phyloP scores from a whole-genome alignment of 2,113 vertebrate genomes.

The Podarcis raffonei region DNA sequence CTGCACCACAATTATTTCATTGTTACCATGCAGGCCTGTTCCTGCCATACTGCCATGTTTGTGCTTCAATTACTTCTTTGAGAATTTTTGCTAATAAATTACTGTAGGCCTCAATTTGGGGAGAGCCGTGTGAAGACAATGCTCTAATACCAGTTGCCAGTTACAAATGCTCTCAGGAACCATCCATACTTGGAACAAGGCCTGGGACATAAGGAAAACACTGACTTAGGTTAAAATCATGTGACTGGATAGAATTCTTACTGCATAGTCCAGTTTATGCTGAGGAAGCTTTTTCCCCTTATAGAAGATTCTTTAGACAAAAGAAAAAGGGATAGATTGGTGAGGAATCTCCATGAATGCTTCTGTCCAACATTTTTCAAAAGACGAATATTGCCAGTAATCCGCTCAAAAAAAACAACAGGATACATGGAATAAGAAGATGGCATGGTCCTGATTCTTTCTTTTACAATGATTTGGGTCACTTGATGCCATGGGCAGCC shows the following conservation, averaged over 20 bases:
- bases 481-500: too few relatives aligned
- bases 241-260: background rate
- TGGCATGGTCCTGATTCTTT: background rate
- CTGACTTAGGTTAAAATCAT: background rate
- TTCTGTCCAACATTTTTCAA: background rate
- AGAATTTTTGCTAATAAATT: conserved; percentile 37
- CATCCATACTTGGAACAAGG: background rate
- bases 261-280: background rate
- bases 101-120: background rate
- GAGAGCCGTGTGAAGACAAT: background rate
- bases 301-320: background rate
- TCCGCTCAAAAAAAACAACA: background rate
- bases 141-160: background rate
- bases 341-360: background rate
- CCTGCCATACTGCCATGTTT: background rate
- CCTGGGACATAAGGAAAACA: background rate
- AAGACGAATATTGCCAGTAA: background rate
- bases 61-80: conserved; percentile 1
- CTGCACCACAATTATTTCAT: background rate
- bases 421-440: background rate
- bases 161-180: background rate
- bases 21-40: background rate
- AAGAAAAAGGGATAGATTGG: background rate
- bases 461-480: background rate
- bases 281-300: too few relatives aligned